Evolutionary conservation across 2,113 vertebrate genomes (phyloP).

Genomic region (Siphamia tubifer): DNA sequence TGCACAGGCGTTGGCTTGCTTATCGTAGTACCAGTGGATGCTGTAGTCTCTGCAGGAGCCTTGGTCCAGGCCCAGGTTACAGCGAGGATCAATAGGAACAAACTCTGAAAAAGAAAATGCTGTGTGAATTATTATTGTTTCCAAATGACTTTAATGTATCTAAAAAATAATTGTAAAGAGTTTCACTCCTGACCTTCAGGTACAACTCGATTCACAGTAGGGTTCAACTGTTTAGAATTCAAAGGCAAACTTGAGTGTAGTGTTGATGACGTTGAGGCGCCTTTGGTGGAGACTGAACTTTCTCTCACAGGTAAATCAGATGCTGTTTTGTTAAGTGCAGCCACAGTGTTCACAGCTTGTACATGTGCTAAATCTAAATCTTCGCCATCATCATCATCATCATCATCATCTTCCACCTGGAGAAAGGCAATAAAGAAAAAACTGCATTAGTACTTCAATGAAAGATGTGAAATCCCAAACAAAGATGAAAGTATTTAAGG

Average conservation of each 20-base stretch:
- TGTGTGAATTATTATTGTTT: neutral
- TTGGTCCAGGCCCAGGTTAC: constrained; percentile 78
- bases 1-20: constrained; percentile 85
- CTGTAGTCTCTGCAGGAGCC: constrained; percentile 81
- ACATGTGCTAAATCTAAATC: constrained; percentile 70
- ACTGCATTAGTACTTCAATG: neutral
- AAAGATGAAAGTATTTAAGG: neutral
- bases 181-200: constrained; percentile 64
- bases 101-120: constrained; percentile 63
- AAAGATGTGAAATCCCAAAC: neutral
- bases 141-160: neutral
- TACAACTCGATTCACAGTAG: constrained; percentile 27
- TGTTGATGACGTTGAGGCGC: constrained; percentile 24
- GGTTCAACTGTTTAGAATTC: constrained; percentile 20
- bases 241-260: constrained; percentile 35
- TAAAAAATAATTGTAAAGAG: neutral
- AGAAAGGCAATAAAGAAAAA: neutral
- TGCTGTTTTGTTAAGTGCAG: constrained; percentile 53
- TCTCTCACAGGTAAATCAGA: constrained; percentile 36
- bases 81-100: constrained; percentile 48
- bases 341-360: constrained; percentile 48
- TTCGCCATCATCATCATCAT: constrained; percentile 76
- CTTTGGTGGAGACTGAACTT: constrained; percentile 33
- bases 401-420: constrained; percentile 73
- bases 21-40: constrained; percentile 86